Base-by-base conservation (phyloP, 1,140 invertebrate genomes). In the Drosophila seguyi region DNA sequence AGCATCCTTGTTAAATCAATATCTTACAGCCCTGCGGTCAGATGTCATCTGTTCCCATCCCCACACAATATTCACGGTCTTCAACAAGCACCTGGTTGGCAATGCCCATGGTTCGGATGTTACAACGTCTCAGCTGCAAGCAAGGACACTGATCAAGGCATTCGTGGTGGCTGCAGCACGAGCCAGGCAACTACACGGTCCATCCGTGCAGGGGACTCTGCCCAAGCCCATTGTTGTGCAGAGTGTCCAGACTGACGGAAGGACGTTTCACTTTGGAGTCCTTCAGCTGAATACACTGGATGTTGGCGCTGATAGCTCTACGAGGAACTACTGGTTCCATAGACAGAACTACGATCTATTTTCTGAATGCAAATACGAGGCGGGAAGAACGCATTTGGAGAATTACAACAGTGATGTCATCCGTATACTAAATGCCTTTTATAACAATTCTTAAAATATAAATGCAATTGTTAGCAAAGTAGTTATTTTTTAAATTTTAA, bases 231-330 rank as follows among this genome's bases (percentile, higher is more conserved):
- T 98, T 48, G 95, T 95, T 31, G 90, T 98, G 11, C 97, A 98
- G 86, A 95, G 95, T 86, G 94, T 98, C 68, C 96, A 97, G 52
- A 95, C 95, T 2, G 95, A 97, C 90, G 95, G 96, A 16, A 93
- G 94, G 62, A 91, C 93, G 8, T 97, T 97, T 84, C 95, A 97
- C 86, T 98, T 98, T 92, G 95, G 95, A 11, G 94, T 97, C 39
- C 95, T 97, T 72, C 97, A 98, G 93, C 93, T 98, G n/a, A 98
- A 98, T 86, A 97, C 97, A 3, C 92, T 98, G 20, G 93, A 97
- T 92, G 75, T 97, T 6, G 93, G 95, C 88, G 93, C 94, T 4
- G 88, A 58, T 29, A 93, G 94, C 34, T 11, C 95, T n/a, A 92
- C 94, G 3, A 97, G 95, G 87, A 98, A 98, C 93, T 94, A 96